Evolutionary conservation across 2,113 vertebrate species (phyloP).

Genomic region (Hypanus sabinus): DNA sequence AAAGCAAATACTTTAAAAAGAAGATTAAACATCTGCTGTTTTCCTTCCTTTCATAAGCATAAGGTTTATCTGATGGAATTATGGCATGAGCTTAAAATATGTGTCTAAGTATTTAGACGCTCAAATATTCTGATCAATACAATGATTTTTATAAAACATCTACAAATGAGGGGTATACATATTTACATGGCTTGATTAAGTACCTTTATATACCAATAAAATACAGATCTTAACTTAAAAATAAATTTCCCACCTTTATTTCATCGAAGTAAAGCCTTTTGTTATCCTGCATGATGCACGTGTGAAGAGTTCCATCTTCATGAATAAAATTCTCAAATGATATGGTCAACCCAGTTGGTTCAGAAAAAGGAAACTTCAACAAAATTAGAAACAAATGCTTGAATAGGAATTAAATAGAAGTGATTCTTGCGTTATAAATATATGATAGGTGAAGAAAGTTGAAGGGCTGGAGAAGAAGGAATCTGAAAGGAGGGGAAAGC

Average conservation of each 20-base stretch:
- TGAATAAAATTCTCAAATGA: conserved; percentile 56
- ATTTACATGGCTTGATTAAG: neutral
- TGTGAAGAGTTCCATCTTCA: conserved; percentile 50
- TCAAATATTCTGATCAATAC: neutral
- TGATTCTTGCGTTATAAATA: neutral
- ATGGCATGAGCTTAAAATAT: neutral
- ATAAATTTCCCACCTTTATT: conserved; percentile 45
- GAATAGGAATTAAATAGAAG: neutral
- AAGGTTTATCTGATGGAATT: neutral
- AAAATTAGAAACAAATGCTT: neutral
- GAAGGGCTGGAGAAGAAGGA: too few relatives aligned
- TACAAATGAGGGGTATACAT: neutral
- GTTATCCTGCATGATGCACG: conserved; percentile 51
- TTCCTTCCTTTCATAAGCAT: neutral
- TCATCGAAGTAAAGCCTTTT: conserved; percentile 52
- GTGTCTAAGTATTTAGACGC: neutral
- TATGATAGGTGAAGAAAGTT: too few relatives aligned
- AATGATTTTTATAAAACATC: neutral
- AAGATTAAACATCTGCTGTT: neutral
- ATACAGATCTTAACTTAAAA: neutral
- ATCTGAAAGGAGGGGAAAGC: too few relatives aligned
- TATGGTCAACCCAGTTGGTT: conserved; percentile 49
- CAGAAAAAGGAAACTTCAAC: conserved; percentile 30
- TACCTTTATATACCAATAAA: neutral
- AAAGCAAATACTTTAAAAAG: neutral